A percentile compares a stretch with the other conserved stretches of the same genome.
Evolutionary conservation across 2,113 vertebrate genomes (phyloP).

Genomic region (Sinocyclocheilus anshuiensis): DNA sequence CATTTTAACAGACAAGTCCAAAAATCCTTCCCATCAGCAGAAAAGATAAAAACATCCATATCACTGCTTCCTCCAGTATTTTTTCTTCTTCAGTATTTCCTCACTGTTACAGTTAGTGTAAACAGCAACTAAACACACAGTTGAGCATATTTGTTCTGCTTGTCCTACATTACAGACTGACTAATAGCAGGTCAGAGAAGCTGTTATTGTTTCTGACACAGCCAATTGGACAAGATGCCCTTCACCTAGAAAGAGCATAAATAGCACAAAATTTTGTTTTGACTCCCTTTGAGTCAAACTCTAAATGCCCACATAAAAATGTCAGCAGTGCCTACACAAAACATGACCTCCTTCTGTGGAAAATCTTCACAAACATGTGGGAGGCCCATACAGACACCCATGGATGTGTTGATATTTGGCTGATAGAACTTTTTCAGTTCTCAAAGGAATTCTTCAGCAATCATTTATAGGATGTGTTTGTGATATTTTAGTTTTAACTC

Average conservation of each 20-base stretch:
- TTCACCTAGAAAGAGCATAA: constrained; percentile 13
- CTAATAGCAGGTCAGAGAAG: not conserved
- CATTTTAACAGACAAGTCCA: not conserved
- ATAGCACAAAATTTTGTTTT: not conserved
- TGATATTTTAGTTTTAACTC: not conserved
- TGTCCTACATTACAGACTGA: not conserved
- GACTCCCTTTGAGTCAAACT: constrained; percentile 6
- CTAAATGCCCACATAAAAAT: constrained; percentile 2
- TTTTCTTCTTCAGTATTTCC: not conserved
- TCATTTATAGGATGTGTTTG: not conserved
- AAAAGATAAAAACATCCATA: constrained; percentile 10
- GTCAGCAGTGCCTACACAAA: not conserved
- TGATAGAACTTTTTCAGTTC: not conserved
- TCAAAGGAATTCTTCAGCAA: not conserved
- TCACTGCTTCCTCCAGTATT: not conserved
- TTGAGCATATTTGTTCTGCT: not conserved
- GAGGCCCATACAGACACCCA: not conserved
- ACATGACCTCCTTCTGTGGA: not conserved
- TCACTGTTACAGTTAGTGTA: constrained; percentile 4
- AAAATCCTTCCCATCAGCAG: not conserved
- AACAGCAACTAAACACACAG: not conserved
- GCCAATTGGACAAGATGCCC: constrained; percentile 15
- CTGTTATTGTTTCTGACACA: not conserved
- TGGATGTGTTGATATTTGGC: not conserved
- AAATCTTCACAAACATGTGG: constrained; percentile 21